These are phyloP conservation scores for Cephalophus harveyi DNA, from an alignment of 2,113 vertebrate species.

Conservation along the genomic window DNA sequence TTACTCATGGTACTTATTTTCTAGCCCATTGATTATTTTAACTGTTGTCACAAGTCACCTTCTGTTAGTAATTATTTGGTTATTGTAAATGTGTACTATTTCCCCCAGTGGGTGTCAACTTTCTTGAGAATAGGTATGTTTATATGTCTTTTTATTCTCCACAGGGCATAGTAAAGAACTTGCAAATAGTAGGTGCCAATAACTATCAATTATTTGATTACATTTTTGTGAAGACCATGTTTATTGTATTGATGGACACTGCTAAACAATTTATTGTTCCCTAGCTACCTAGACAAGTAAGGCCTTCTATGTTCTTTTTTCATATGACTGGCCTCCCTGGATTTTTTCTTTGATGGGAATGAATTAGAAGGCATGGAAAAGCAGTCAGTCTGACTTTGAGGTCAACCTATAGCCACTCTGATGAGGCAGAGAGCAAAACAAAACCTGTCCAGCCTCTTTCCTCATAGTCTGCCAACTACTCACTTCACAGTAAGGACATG, in stretches of 20 bases:
- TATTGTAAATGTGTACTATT: neutral
- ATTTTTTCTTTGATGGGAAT: neutral
- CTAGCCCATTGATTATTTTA: neutral
- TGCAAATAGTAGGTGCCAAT: neutral
- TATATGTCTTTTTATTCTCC: neutral
- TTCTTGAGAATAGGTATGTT: neutral
- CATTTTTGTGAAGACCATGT: neutral
- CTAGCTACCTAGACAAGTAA: neutral
- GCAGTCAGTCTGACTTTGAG: neutral
- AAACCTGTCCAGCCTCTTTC: neutral
- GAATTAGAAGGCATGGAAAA: neutral
- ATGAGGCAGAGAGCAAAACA: neutral
- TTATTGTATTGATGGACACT: neutral
- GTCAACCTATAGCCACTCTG: neutral
- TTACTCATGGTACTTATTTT: neutral
- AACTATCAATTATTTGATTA: neutral
- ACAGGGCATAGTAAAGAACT: neutral
- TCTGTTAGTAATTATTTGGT: neutral
- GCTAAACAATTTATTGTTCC: neutral
- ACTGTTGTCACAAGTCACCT: neutral
- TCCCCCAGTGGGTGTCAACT: neutral
- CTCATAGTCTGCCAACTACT: neutral
- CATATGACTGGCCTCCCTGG: neutral
- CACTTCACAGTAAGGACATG: neutral
- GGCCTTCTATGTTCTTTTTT: neutral